These are phyloP conservation scores for Vanessa cardui DNA, from an alignment of 2,888 invertebrate genomes.

Conservation along the genomic window DNA sequence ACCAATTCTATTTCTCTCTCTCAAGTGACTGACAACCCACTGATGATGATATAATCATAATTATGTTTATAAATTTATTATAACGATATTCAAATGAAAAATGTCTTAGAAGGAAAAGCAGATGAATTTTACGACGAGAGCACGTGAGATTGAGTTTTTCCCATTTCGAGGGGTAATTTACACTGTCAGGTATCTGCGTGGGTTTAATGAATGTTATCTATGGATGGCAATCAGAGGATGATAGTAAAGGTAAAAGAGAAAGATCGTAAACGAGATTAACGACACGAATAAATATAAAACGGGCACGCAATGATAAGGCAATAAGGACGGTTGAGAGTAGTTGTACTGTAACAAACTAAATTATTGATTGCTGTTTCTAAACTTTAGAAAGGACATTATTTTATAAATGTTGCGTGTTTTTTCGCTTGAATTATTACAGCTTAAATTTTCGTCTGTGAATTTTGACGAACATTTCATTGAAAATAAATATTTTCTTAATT, in stretches of 20 bases:
- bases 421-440: neutral
- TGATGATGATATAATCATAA: neutral
- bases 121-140: neutral
- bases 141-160: constrained; percentile 22
- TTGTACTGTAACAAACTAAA: constrained; percentile 14
- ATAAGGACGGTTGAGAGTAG: constrained; percentile 17
- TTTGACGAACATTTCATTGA: too few species aligned
- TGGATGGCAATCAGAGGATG: constrained; percentile 37
- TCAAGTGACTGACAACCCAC: too few species aligned
- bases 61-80: neutral
- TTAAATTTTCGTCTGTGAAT: too few species aligned
- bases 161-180: constrained; percentile 29
- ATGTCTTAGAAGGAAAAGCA: neutral
- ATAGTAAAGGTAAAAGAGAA: constrained; percentile 39
- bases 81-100: neutral
- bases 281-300: constrained; percentile 39
- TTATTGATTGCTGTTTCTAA: constrained; percentile 22
- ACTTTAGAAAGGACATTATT: neutral
- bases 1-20: too few species aligned
- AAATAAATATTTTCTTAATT: too few species aligned
- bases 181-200: constrained; percentile 33
- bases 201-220: constrained; percentile 40
- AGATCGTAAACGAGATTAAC: constrained; percentile 41
- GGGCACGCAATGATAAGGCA: constrained; percentile 34
- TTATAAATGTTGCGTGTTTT: neutral